Percentiles rank a stretch among this genome's conserved stretches.
Conservation (phyloP, 2,797 vertebrate genomes). For the Nyctalus aviator region DNA sequence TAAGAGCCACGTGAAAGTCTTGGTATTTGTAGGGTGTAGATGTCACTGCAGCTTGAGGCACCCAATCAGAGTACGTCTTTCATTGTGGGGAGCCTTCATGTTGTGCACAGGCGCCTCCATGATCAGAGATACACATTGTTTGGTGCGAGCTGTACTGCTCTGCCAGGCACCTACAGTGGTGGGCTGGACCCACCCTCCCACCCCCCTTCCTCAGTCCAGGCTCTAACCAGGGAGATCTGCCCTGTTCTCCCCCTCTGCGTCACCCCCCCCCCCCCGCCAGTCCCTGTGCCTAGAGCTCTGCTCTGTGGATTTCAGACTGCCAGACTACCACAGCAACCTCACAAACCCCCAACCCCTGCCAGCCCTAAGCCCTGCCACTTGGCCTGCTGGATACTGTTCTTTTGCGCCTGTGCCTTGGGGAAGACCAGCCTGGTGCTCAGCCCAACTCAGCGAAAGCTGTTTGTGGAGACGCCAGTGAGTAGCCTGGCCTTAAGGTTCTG, state of each 20-base stretch:
- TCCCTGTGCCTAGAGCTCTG: too few species aligned
- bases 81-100: too few species aligned
- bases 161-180: neutral
- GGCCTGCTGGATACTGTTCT: neutral
- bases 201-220: too few species aligned
- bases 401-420: constrained; percentile 38
- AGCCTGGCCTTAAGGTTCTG: neutral
- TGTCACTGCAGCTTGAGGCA: too few species aligned
- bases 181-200: neutral
- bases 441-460: rapidly evolving
- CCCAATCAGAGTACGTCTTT: too few species aligned
- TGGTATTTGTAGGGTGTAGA: too few species aligned
- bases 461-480: rapidly evolving
- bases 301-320: too few species aligned
- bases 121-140: neutral
- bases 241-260: neutral
- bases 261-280: too few species aligned
- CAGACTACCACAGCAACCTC: too few species aligned
- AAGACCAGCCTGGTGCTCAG: neutral
- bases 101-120: constrained; percentile 58
- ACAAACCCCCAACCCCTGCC: neutral
- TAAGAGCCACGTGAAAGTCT: too few species aligned
- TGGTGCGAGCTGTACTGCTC: too few species aligned
- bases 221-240: too few species aligned
- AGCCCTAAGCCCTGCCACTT: neutral